Base-by-base conservation (phyloP, 2,888 invertebrate species). In the Orthonevra nobilis region DNA sequence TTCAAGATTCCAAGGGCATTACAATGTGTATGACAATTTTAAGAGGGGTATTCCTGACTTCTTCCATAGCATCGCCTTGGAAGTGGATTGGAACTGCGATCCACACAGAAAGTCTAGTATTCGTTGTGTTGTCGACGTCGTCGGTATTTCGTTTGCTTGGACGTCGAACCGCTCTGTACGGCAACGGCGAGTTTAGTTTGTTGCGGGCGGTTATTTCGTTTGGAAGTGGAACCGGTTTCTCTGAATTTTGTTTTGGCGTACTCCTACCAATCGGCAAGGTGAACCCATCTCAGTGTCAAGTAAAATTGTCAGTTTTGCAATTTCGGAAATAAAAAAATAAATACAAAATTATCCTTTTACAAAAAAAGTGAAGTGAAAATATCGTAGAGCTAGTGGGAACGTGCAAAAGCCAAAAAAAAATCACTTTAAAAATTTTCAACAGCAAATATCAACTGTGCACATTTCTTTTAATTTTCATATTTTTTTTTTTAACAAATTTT, bases 151-250 rank as follows among this genome's bases (percentile, higher is more conserved):
- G 14, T 34, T 6, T 36, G 32, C 38, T 23, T 34, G 6, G 44
- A 46, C 32, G 30, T 77, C 46, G 70, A 70, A 44, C 52, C 46
- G 54, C 34, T 64, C 52, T 54, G 46, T 38, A 34, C 14, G 20
- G 6, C 46, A n/a, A 36, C 28, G 38, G 6, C 44, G 66, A 81
- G 56, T 82, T 83, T 72, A 84, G 84, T 83, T 82, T 66, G 81
- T 81, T 83, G 82, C 83, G 83, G 83, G 79, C 84, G 83, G 83
- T 83, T 83, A 79, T 77, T 81, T 72, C 81, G 82, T 81, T 82
- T 82, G 82, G 83, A 81, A 75, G 81, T 66, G 74, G 77, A 83
- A 83, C 84, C 83, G 83, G 83, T 83, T 66, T 66, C 38, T 2
- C n/a, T 56, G 14, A 28, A 23, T 14, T 54, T 66, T 44, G 4